These are phyloP conservation scores for Campoletis raptor DNA, from an alignment of 2,888 invertebrate genomes.

Conservation along the genomic window DNA sequence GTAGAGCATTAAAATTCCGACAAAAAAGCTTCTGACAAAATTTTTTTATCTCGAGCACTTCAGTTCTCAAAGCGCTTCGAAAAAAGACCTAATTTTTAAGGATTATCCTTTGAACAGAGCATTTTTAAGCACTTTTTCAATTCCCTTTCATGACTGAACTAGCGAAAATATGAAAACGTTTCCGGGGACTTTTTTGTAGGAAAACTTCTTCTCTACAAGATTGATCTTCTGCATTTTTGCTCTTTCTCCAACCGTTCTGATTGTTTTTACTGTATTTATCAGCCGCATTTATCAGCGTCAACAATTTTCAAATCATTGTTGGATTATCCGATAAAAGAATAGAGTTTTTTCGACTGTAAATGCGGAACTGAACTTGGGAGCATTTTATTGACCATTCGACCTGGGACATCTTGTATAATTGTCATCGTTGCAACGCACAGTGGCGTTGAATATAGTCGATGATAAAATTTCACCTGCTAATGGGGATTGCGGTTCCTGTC, in stretches of 20 bases:
- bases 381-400: neutral
- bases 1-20: neutral
- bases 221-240: neutral
- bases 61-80: neutral
- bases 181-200: too few species aligned
- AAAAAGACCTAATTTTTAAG: neutral
- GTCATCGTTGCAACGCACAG: neutral
- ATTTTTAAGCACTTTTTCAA: too few species aligned
- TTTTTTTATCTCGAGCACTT: too few species aligned
- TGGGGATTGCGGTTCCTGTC: constrained; percentile 60
- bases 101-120: too few species aligned
- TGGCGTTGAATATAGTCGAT: constrained; percentile 51
- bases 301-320: neutral
- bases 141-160: too few species aligned
- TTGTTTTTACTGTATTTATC: neutral
- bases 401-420: neutral
- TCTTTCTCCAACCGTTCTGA: neutral
- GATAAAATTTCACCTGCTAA: constrained; percentile 68
- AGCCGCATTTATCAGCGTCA: neutral
- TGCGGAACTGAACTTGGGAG: neutral
- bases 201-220: neutral
- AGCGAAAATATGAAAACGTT: too few species aligned
- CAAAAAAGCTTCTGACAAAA: neutral
- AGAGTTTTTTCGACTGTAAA: too few species aligned
- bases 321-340: neutral